Base-by-base conservation (phyloP, 2,113 vertebrate genomes). In the Siniperca knerii region DNA sequence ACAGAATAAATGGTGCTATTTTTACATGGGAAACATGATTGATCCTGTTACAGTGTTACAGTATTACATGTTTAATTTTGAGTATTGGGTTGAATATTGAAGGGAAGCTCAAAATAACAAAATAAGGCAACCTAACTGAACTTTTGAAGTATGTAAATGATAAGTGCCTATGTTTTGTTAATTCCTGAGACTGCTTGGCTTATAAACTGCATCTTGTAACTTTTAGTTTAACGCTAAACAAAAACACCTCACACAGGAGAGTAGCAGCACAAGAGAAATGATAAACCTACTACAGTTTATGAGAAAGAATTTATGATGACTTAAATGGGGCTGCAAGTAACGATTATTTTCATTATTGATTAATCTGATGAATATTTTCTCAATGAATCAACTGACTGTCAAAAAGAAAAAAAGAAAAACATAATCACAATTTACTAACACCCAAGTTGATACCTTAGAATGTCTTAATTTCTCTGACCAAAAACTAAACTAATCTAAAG, bases 1-100 rank as follows among this genome's bases (percentile, higher is more conserved):
- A 92, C 75, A 44, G 77, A 91, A 89, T 90, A 93, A 91, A 92
- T 91, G 65, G 87, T 90, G 82, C 77, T 80, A 87, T 82, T 80
- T 81, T 86, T 79, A 86, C 75, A 72, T 61, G 50, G 78, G 69
- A 62, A 89, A 77, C 69, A 69, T 69, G 79, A 92, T 82, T 90
- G 89, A 91, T 89, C 77, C 29, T 71, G 62, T 48, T 57, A 23
- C 60, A 21, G 33, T 80, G 11, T 60, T 35, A 50, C 33, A 57
- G 46, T 50, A 42, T 21, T 54, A 54, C 44, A 42, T 40, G 62
- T 25, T 69, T 60, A 42, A 69, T 40, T 82, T 74, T 9, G 40
- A 83, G 5, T 35, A 16, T 67, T 54, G 64, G 37, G 37, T 46
- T 54, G 62, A 66, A 48, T 25, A 29, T 61, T 75, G n/a, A 75